phyloP scores from a whole-genome alignment of 2,113 vertebrate genomes.

The Mus spicilegus region DNA sequence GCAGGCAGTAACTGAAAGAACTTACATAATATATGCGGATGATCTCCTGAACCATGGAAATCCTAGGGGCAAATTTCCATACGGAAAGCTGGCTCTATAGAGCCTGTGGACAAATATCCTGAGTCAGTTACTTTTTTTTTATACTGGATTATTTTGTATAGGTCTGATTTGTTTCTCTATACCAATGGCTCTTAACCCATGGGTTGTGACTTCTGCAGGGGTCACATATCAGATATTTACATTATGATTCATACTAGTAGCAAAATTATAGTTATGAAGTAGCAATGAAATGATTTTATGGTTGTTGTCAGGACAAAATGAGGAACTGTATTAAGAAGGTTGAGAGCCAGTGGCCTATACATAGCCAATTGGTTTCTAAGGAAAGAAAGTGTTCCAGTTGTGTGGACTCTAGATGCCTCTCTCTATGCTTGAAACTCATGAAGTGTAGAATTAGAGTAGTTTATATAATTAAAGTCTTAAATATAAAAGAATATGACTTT shows the following conservation, averaged over 20 bases:
- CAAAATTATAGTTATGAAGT: neutral
- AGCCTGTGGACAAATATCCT: neutral
- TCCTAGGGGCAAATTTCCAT: neutral
- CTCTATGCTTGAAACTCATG: neutral
- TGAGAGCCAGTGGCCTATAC: neutral
- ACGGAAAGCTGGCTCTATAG: neutral
- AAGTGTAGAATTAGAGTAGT: slow-evolving; percentile 9
- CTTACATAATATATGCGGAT: neutral
- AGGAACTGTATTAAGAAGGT: neutral
- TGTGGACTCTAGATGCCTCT: slow-evolving; percentile 40
- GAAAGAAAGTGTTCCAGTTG: neutral
- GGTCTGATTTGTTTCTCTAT: slow-evolving; percentile 25
- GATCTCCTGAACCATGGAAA: neutral
- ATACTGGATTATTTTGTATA: neutral
- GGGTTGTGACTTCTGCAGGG: neutral
- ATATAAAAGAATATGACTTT: neutral
- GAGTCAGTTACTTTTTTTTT: neutral
- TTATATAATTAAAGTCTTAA: neutral
- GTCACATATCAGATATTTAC: neutral
- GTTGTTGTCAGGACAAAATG: neutral
- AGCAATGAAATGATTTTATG: neutral
- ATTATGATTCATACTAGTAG: neutral
- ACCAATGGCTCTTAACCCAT: neutral
- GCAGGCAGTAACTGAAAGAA: neutral
- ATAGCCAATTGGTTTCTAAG: slow-evolving; percentile 2